phyloP scores from a whole-genome alignment of 2,797 vertebrate species.

The Tenualosa thibaudeaui region DNA sequence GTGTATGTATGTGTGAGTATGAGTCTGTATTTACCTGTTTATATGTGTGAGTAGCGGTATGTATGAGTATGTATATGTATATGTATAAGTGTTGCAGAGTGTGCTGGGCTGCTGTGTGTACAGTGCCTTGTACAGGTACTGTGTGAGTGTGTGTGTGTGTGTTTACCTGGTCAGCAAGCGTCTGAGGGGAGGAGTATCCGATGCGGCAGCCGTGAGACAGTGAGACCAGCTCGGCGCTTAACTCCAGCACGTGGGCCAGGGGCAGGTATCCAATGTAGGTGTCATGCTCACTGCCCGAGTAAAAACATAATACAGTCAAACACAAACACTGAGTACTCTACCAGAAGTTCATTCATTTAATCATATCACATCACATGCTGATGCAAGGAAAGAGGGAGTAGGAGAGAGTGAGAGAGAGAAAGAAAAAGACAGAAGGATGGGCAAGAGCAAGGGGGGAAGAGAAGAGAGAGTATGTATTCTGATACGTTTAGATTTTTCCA shows the following conservation, averaged over 20 bases:
- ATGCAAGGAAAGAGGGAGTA: too few species aligned
- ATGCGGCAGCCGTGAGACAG: slow-evolving; percentile 92
- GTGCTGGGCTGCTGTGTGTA: background rate
- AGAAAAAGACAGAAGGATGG: too few species aligned
- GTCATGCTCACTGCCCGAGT: slow-evolving; percentile 83
- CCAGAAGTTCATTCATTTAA: background rate
- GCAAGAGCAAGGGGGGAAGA: too few species aligned
- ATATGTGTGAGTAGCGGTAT: background rate
- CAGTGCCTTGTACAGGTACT: background rate
- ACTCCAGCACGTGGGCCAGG: slow-evolving; percentile 92
- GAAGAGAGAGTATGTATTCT: too few species aligned
- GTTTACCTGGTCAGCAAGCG: slow-evolving; percentile 90
- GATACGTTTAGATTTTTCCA: too few species aligned
- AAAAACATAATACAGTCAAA: slow-evolving; percentile 29
- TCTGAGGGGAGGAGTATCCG: slow-evolving; percentile 96
- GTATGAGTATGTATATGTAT: background rate
- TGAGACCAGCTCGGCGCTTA: slow-evolving; percentile 94
- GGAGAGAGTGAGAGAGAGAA: background rate
- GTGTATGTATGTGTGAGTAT: background rate
- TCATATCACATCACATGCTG: too few species aligned
- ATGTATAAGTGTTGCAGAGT: background rate
- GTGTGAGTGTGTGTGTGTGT: background rate
- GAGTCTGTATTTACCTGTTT: background rate
- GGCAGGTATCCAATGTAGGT: slow-evolving; percentile 95
- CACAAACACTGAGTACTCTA: background rate